These are phyloP conservation scores for Eriosoma lanigerum DNA, from an alignment of 1,140 invertebrate genomes.

Conservation along the genomic window DNA sequence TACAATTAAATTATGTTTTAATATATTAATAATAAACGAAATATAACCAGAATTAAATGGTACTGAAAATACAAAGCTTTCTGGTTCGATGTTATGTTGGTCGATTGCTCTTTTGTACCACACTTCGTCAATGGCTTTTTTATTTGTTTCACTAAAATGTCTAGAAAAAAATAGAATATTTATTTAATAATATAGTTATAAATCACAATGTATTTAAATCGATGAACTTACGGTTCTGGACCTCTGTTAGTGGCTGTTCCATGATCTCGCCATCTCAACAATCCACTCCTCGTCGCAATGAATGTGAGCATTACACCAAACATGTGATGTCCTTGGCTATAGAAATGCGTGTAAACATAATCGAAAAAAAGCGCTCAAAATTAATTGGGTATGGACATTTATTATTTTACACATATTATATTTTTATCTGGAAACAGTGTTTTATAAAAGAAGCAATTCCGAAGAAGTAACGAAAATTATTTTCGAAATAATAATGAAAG, in stretches of 20 bases:
- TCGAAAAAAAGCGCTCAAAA: constrained; percentile 2
- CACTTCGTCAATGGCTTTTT: constrained; percentile 80
- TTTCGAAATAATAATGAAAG: not conserved
- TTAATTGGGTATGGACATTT: constrained; percentile 25
- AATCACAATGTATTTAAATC: not conserved
- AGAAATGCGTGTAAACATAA: constrained; percentile 55
- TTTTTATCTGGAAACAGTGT: not conserved
- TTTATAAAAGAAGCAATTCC: not conserved
- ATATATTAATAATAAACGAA: not conserved
- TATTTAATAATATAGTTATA: not conserved
- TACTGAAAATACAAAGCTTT: constrained; percentile 90
- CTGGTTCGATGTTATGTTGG: constrained; percentile 79
- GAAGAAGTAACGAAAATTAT: not conserved
- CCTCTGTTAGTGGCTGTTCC: constrained; percentile 49
- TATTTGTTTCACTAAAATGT: constrained; percentile 78
- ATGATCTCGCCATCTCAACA: constrained; percentile 82
- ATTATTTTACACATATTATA: constrained; percentile 10
- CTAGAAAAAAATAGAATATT: constrained; percentile 57
- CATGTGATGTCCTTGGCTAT: constrained; percentile 80
- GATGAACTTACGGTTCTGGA: constrained; percentile 48
- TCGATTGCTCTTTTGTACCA: constrained; percentile 94
- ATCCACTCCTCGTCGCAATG: constrained; percentile 84
- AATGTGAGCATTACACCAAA: constrained; percentile 82
- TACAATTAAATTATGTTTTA: not conserved
- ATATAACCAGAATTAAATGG: constrained; percentile 75